Evolutionary conservation across 2,113 vertebrate genomes (phyloP).

Genomic region (Rhinogobius similis): DNA sequence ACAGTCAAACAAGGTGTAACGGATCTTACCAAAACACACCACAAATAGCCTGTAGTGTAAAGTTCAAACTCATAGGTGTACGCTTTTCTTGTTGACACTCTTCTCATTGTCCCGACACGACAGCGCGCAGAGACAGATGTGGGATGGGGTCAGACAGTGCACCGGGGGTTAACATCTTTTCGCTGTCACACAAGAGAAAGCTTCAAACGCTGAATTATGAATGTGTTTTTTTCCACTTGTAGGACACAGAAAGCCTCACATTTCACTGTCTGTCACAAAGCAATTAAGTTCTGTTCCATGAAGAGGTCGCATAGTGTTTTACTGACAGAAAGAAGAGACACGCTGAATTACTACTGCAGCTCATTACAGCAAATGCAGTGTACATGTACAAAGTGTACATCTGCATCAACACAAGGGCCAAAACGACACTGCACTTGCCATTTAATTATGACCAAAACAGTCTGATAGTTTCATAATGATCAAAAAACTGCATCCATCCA

Average conservation of each 20-base stretch:
- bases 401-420: background rate
- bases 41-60: background rate
- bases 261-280: slow-evolving; percentile 9
- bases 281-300: slow-evolving; percentile 17
- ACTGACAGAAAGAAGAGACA: background rate
- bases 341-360: background rate
- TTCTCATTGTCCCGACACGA: background rate
- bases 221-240: slow-evolving; percentile 25
- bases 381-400: background rate
- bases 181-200: slow-evolving; percentile 53
- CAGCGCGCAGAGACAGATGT: background rate
- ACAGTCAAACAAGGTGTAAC: background rate
- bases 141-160: slow-evolving; percentile 10
- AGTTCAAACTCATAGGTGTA: background rate
- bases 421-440: background rate
- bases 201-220: slow-evolving; percentile 52
- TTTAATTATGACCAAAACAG: background rate
- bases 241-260: slow-evolving; percentile 30
- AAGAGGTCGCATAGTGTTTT: background rate
- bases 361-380: background rate
- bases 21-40: background rate
- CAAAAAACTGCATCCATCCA: background rate
- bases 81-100: background rate
- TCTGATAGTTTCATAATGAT: background rate
- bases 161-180: slow-evolving; percentile 36